Percentiles rank a stretch among this genome's conserved stretches.
phyloP scores from a whole-genome alignment of 2,888 invertebrate species.

The Synergus laeviventris region DNA sequence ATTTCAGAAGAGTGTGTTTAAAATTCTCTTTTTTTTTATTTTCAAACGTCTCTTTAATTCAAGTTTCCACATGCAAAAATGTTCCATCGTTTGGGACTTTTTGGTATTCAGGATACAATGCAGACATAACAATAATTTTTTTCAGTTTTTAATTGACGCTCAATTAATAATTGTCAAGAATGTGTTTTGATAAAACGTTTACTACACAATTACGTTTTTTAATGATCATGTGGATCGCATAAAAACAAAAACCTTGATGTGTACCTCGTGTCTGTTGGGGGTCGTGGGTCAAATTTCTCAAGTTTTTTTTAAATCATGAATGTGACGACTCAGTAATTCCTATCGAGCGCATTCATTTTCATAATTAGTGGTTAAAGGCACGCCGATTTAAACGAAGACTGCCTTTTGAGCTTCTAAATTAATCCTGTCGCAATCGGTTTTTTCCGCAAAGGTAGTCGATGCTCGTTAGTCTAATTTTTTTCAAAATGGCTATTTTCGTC shows the following conservation, averaged over 20 bases:
- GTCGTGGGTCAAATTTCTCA: background rate
- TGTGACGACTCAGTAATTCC: slow-evolving; percentile 2
- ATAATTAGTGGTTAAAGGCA: slow-evolving; percentile 14
- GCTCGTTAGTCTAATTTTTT: slow-evolving; percentile 18
- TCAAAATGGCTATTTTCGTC: background rate
- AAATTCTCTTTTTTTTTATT: too few species aligned
- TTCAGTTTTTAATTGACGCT: background rate
- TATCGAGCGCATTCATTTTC: slow-evolving; percentile 31
- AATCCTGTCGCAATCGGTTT: slow-evolving; percentile 14
- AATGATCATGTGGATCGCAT: background rate
- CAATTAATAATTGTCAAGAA: background rate
- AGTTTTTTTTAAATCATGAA: background rate
- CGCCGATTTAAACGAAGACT: slow-evolving; percentile 13
- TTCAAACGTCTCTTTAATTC: too few species aligned
- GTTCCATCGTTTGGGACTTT: too few species aligned
- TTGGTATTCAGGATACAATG: too few species aligned
- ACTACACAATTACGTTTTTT: background rate
- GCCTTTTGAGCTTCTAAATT: slow-evolving; percentile 12
- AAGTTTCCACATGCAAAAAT: too few species aligned
- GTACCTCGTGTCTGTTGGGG: background rate
- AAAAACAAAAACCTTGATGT: background rate
- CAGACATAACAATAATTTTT: too few species aligned
- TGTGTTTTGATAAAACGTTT: slow-evolving; percentile 1
- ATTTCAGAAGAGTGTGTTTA: too few species aligned
- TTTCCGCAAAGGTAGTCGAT: slow-evolving; percentile 9